phyloP scores from a whole-genome alignment of 1,140 invertebrate genomes.

The Drosophila sturtevanti region DNA sequence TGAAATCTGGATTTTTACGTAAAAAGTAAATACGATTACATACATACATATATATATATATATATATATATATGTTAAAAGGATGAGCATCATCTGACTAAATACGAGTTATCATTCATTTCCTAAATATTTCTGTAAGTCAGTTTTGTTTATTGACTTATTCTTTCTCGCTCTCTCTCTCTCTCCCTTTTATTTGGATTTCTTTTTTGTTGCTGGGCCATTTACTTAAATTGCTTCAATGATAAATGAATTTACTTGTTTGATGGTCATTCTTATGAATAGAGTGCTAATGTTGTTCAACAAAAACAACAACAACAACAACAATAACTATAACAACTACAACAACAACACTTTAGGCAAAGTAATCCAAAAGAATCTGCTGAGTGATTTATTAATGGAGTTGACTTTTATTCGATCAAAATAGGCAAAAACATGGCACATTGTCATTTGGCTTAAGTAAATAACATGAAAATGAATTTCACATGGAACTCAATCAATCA shows the following conservation, averaged over 20 bases:
- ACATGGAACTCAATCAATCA: neutral
- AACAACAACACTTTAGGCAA: neutral
- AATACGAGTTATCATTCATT: slow-evolving; percentile 31
- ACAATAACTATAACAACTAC: neutral
- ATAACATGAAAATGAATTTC: slow-evolving; percentile 18
- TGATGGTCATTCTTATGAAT: neutral
- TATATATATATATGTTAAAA: neutral
- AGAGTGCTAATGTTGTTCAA: slow-evolving; percentile 22
- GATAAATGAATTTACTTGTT: slow-evolving; percentile 31
- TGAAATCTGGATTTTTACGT: neutral
- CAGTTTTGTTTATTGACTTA: slow-evolving; percentile 5
- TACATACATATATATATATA: too few relatives aligned
- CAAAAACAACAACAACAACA: too few relatives aligned
- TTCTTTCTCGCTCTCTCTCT: too few relatives aligned
- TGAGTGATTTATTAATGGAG: slow-evolving; percentile 34
- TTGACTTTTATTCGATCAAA: slow-evolving; percentile 26
- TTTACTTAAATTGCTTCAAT: neutral
- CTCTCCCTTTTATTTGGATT: too few relatives aligned
- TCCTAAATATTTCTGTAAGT: neutral
- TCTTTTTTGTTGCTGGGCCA: neutral
- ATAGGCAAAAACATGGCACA: neutral
- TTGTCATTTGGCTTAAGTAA: slow-evolving; percentile 23
- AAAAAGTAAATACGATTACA: too few relatives aligned
- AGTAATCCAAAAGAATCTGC: neutral
- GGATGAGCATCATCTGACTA: slow-evolving; percentile 28